phyloP scores from a whole-genome alignment of 2,888 invertebrate genomes.

The Trichopoda pennipes region DNA sequence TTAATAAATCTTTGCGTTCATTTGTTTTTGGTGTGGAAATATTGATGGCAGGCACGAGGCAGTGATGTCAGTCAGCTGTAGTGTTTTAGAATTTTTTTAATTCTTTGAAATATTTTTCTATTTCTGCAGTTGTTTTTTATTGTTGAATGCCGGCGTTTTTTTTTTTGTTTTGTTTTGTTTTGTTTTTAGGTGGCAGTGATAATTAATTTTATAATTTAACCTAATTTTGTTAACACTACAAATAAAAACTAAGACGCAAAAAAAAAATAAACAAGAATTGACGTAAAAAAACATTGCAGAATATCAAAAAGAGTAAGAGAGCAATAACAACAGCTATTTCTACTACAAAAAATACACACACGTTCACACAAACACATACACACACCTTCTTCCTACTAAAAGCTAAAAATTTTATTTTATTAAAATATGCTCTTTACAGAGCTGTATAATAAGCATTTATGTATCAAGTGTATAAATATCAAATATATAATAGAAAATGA shows the following conservation, averaged over 20 bases:
- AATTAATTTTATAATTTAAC: constrained; percentile 71
- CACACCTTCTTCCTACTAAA: background rate
- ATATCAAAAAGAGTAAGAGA: constrained; percentile 32
- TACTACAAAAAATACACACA: background rate
- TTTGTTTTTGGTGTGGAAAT: no score
- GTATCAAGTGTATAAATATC: no score
- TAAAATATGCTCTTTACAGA: no score
- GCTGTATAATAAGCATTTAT: no score
- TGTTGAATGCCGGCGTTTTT: constrained; percentile 40
- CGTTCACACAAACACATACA: background rate
- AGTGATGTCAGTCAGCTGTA: background rate
- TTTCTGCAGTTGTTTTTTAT: constrained; percentile 12
- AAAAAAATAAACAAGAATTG: constrained; percentile 34
- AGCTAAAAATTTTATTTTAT: background rate
- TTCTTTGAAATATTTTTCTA: constrained; percentile 16
- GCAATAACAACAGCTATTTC: background rate
- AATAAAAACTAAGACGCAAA: constrained; percentile 72
- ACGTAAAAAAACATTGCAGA: constrained; percentile 19
- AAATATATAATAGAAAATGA: no score
- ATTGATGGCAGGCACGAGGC: background rate
- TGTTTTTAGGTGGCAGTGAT: constrained; percentile 24
- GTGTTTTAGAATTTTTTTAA: background rate
- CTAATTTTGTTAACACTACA: constrained; percentile 71
- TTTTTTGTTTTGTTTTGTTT: background rate
- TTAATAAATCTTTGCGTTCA: background rate